phyloP scores from a whole-genome alignment of 2,888 invertebrate species.

The Melolontha melolontha region DNA sequence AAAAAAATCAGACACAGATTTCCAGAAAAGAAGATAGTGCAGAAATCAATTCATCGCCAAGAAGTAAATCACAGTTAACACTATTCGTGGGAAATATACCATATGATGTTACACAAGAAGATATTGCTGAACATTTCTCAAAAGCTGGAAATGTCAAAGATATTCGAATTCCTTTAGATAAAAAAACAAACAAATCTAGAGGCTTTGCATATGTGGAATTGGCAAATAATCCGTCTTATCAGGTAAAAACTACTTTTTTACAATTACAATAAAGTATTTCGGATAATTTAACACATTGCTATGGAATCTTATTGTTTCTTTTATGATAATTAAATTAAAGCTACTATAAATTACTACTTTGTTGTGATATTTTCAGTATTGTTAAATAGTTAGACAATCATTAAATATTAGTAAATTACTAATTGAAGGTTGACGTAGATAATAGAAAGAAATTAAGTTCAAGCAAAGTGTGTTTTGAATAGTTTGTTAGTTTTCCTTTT shows the following conservation, averaged over 20 bases:
- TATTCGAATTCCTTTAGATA: conserved; percentile 62
- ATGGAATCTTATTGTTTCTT: not conserved
- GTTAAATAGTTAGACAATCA: too few relatives aligned
- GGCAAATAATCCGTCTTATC: conserved; percentile 61
- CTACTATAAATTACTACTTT: too few relatives aligned
- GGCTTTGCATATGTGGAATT: conserved; percentile 67
- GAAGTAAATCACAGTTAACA: conserved; percentile 57
- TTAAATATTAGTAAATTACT: too few relatives aligned
- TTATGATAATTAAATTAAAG: too few relatives aligned
- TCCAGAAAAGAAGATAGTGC: conserved; percentile 17
- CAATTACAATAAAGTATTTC: too few relatives aligned
- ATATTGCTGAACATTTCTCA: conserved; percentile 64
- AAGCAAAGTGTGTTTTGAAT: too few relatives aligned
- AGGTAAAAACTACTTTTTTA: conserved; percentile 63
- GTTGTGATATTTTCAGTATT: too few relatives aligned
- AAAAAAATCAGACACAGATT: conserved; percentile 13
- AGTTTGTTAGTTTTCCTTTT: too few relatives aligned
- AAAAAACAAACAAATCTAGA: conserved; percentile 58
- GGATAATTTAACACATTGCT: too few relatives aligned
- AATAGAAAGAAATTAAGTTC: too few relatives aligned
- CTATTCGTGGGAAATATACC: conserved; percentile 67
- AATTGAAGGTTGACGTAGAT: too few relatives aligned
- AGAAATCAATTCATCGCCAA: conserved; percentile 12
- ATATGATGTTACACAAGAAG: conserved; percentile 60
- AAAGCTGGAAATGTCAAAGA: conserved; percentile 62